Base-by-base conservation (phyloP, 2,888 invertebrate genomes). In the Opisthograptis luteolata region DNA sequence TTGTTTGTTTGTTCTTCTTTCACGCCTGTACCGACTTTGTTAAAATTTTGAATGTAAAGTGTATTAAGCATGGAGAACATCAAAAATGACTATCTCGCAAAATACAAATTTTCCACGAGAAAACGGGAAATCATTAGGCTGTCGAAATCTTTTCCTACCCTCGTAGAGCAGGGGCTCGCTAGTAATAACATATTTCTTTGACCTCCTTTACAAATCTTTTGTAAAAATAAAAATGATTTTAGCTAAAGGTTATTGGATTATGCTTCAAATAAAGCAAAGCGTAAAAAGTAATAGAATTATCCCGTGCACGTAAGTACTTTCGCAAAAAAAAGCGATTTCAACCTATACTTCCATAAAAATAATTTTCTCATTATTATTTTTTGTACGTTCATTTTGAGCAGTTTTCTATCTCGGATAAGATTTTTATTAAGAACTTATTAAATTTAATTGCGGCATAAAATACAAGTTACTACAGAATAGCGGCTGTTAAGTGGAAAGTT, bases 391-490 rank as follows among this genome's bases (percentile, higher is more conserved):
- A 15, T 20, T 28, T 15, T n/a, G 17, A 43, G 39, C 47, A 19
- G 22, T 43, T 45, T 37, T 32, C 25, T 54, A 31, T 42, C 37
- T 27, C 15, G 31, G 42, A 42, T 45, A 46, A 49, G 37, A 57
- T 62, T 58, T 55, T 58, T 46, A 64, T 60, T 64, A 66, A 56
- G 53, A 54, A 55, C 57, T 64, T 63, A 63, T 67, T 66, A 60
- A 62, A 66, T 62, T 68, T 60, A 62, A 68, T 64, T 62, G 51
- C 35, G 54, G 19, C 62, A 53, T 66, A 58, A 66, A 61, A 62
- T 50, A 44, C 57, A 59, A 68, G 55, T 64, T 60, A 66, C 56
- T 55, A 44, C 58, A 35, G 36, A 52, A 45, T 56, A 56, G 56
- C 51, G 39, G 47, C 32, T 47, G 50, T 46, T 55, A 42, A 46